phyloP scores from a whole-genome alignment of 2,888 invertebrate species.

The Pseudanteris insignis region DNA sequence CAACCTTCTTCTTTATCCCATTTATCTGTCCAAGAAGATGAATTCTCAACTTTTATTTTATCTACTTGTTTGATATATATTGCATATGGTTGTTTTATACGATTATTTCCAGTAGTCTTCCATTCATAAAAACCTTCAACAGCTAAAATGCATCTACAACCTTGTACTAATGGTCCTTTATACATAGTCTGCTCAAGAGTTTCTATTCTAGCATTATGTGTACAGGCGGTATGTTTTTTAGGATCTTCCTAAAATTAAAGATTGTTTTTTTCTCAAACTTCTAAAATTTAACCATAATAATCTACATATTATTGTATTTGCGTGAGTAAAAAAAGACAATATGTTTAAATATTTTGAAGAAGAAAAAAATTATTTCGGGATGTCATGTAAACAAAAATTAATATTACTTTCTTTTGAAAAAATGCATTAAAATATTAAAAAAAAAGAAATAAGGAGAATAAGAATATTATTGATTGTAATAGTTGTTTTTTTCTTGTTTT shows the following conservation, averaged over 20 bases:
- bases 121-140: constrained; percentile 87
- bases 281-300: no score
- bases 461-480: no score
- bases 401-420: no score
- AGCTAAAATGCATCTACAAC: constrained; percentile 80
- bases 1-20: constrained; percentile 70
- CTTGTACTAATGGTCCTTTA: constrained; percentile 70
- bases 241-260: constrained; percentile 70
- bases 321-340: no score
- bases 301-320: no score
- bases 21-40: constrained; percentile 68
- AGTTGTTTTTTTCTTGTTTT: no score
- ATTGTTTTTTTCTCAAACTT: no score
- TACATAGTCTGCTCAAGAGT: constrained; percentile 67
- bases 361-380: no score
- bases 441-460: no score
- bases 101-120: constrained; percentile 69
- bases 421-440: no score
- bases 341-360: no score
- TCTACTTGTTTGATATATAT: constrained; percentile 74
- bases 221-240: constrained; percentile 74
- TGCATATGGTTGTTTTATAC: constrained; percentile 78
- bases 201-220: constrained; percentile 83
- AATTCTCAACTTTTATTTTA: constrained; percentile 69
- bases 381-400: no score